These are phyloP conservation scores for Ips typographus DNA, from an alignment of 1,140 invertebrate species.

Conservation along the genomic window DNA sequence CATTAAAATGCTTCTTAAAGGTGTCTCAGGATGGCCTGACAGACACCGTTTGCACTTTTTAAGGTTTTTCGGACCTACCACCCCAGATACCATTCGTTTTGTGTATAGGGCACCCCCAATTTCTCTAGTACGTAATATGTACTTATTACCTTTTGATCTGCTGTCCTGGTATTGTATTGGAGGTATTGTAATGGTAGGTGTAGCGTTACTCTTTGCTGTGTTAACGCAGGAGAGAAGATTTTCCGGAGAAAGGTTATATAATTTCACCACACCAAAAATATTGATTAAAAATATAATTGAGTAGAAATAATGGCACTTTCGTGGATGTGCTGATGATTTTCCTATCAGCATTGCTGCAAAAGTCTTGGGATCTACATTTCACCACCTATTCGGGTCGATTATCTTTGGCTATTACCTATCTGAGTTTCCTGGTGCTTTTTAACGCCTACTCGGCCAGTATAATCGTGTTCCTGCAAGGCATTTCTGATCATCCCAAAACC, in stretches of 20 bases:
- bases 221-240: background rate
- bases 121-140: constrained; percentile 5
- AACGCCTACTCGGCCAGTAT: constrained; percentile 55
- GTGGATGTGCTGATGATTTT: constrained; percentile 7
- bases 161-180: constrained; percentile 9
- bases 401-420: constrained; percentile 25
- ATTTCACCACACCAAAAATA: background rate
- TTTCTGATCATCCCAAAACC: constrained; percentile 20
- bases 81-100: background rate
- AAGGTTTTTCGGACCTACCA: constrained; percentile 10
- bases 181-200: background rate
- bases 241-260: too few species aligned
- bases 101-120: constrained; percentile 7
- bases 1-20: background rate
- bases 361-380: constrained; percentile 1
- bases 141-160: constrained; percentile 7
- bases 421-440: constrained; percentile 45
- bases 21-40: background rate
- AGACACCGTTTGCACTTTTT: background rate
- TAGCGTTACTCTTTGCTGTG: constrained; percentile 1
- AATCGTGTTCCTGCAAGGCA: constrained; percentile 27
- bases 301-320: background rate
- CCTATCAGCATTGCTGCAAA: constrained; percentile 6
- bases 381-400: background rate
- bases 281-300: background rate